Conservation (phyloP, 2,888 invertebrate genomes). For the Tryphoninae sp. region DNA sequence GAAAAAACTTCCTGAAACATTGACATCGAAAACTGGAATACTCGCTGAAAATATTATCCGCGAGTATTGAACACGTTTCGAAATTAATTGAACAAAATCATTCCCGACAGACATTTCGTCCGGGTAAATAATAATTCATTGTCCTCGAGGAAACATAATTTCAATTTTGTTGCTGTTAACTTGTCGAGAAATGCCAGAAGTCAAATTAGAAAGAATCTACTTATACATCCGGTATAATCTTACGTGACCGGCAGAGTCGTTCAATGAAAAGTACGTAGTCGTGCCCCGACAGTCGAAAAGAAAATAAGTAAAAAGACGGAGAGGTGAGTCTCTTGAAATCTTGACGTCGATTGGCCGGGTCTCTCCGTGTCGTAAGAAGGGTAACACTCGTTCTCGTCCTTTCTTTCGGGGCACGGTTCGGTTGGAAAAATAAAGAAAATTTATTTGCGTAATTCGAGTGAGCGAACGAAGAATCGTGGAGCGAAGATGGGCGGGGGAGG, state of each 20-base stretch:
- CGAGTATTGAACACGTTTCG: neutral
- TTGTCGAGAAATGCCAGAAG: neutral
- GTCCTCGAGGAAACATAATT: neutral
- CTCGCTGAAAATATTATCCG: neutral
- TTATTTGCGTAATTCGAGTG: slow-evolving; percentile 80
- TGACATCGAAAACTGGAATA: neutral
- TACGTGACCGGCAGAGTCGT: slow-evolving; percentile 45
- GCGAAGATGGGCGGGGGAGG: slow-evolving; percentile 30
- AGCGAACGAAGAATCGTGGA: slow-evolving; percentile 64
- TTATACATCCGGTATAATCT: slow-evolving; percentile 22
- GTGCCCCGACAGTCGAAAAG: slow-evolving; percentile 46
- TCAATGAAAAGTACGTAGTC: slow-evolving; percentile 34
- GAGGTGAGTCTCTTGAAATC: slow-evolving; percentile 37
- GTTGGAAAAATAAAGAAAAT: slow-evolving; percentile 80
- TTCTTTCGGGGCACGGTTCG: slow-evolving; percentile 59
- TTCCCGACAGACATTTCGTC: neutral
- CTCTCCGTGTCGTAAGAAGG: slow-evolving; percentile 25
- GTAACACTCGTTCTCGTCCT: slow-evolving; percentile 55
- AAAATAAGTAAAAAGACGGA: slow-evolving; percentile 51
- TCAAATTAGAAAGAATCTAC: neutral
- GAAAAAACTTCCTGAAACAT: neutral
- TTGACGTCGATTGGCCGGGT: slow-evolving; percentile 54
- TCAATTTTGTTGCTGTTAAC: no score
- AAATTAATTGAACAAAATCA: neutral
- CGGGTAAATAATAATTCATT: neutral